A percentile compares a stretch with the other conserved stretches of the same genome.
Evolutionary conservation across 1,140 invertebrate genomes (phyloP).

Genomic region (Drosophila jambulina): DNA sequence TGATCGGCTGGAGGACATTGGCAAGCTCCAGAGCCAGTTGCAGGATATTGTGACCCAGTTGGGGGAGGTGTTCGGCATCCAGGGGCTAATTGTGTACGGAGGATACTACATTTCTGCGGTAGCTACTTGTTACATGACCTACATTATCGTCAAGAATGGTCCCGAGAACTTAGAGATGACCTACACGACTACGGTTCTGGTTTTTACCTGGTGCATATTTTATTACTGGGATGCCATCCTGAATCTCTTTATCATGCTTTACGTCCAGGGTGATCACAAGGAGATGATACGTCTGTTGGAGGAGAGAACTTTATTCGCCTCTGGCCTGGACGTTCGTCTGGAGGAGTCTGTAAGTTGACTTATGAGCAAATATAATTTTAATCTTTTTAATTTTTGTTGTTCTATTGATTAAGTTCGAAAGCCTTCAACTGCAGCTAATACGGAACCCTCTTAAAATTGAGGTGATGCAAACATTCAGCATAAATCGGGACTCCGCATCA

Average conservation of each 20-base stretch:
- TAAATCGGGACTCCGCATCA: conserved; percentile 4
- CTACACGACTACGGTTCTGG: rapidly evolving
- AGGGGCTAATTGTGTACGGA: conserved; percentile 9
- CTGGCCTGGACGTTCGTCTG: conserved; percentile 17
- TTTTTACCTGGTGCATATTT: background rate
- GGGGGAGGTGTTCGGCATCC: conserved; percentile 7
- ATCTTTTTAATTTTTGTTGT: background rate
- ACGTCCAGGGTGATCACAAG: conserved; percentile 15
- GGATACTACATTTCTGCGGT: conserved; percentile 26
- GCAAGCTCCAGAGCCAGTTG: conserved; percentile 15
- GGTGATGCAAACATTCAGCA: conserved; percentile 11
- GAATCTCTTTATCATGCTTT: background rate
- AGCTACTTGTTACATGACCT: conserved; percentile 2
- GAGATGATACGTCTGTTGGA: conserved; percentile 2
- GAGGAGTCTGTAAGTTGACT: conserved; percentile 21
- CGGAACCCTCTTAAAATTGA: conserved; percentile 23
- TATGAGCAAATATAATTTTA: too few species aligned
- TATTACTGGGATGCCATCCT: conserved; percentile 28
- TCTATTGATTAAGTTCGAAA: conserved; percentile 24
- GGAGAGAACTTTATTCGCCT: conserved; percentile 14
- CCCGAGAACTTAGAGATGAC: background rate
- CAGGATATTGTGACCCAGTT: background rate
- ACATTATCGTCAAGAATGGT: background rate
- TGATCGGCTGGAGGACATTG: conserved; percentile 24
- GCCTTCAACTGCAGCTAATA: conserved; percentile 24